phyloP scores from a whole-genome alignment of 2,888 invertebrate genomes.

The Spodoptera picta region DNA sequence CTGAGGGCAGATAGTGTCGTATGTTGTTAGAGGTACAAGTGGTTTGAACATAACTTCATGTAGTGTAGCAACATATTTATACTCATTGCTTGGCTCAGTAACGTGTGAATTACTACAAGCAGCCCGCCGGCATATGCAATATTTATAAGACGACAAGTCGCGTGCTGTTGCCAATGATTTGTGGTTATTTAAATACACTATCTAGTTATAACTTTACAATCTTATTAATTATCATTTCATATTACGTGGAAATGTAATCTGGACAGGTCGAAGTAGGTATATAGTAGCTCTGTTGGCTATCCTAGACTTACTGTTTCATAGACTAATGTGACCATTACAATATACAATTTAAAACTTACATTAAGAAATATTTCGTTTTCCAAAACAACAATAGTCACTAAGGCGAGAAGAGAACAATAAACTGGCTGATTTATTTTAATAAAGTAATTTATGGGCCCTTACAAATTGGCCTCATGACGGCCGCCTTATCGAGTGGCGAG shows the following conservation, averaged over 20 bases:
- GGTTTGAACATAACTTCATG: constrained; percentile 41
- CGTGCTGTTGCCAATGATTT: constrained; percentile 30
- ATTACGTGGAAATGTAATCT: neutral
- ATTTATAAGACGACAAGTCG: constrained; percentile 43
- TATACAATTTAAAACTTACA: neutral
- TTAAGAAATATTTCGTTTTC: constrained; percentile 44
- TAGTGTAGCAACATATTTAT: constrained; percentile 40
- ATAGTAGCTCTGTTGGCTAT: too few species aligned
- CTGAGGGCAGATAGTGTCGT: constrained; percentile 20
- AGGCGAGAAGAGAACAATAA: constrained; percentile 87
- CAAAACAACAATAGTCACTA: constrained; percentile 78
- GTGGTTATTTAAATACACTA: constrained; percentile 42
- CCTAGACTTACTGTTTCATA: neutral
- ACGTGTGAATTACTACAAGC: constrained; percentile 60
- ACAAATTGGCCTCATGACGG: constrained; percentile 85
- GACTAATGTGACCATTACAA: neutral
- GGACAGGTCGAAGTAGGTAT: too few species aligned
- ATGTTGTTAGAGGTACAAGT: constrained; percentile 27
- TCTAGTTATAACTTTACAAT: constrained; percentile 10
- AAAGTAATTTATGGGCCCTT: constrained; percentile 85
- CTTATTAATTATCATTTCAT: constrained; percentile 12
- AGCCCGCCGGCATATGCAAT: constrained; percentile 44
- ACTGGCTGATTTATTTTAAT: constrained; percentile 86
- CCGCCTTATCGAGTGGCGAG: constrained; percentile 79
- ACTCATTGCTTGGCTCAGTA: constrained; percentile 65